These are phyloP conservation scores for Echiichthys vipera DNA, from an alignment of 2,797 vertebrate species.

Conservation along the genomic window DNA sequence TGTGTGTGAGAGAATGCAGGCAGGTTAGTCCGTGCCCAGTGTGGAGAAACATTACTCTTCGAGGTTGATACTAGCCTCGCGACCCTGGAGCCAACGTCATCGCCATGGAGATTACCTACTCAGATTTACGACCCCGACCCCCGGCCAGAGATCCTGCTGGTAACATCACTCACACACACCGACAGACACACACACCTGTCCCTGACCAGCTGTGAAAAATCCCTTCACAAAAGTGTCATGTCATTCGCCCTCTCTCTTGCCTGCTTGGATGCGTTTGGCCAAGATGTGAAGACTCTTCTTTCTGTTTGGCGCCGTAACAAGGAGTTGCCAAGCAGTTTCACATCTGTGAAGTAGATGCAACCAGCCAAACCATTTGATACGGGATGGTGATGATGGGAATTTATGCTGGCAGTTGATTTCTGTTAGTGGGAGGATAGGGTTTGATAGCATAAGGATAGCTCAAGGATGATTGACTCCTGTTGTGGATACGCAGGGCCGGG, in stretches of 20 bases:
- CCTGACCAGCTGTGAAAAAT: conserved; percentile 66
- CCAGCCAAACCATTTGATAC: conserved; percentile 39
- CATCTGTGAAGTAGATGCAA: conserved; percentile 30
- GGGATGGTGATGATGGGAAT: conserved; percentile 51
- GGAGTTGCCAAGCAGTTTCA: conserved; percentile 33
- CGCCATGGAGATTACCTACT: conserved; percentile 61
- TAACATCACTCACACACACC: conserved; percentile 64
- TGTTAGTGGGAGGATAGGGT: conserved; percentile 35
- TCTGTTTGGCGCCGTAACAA: conserved; percentile 1
- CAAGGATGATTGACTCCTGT: conserved; percentile 38
- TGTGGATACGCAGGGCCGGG: neutral
- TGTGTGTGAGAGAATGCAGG: conserved; percentile 18
- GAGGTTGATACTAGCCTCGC: conserved; percentile 56
- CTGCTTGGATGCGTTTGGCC: conserved; percentile 31
- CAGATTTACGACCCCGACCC: conserved; percentile 74
- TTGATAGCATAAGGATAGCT: conserved; percentile 28
- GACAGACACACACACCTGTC: conserved; percentile 69
- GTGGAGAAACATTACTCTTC: conserved; percentile 59
- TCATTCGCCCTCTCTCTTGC: conserved; percentile 7
- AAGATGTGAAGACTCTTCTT: conserved; percentile 6
- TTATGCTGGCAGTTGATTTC: conserved; percentile 42
- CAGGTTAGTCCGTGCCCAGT: conserved; percentile 33
- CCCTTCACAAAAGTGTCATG: conserved; percentile 60
- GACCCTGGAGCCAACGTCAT: conserved; percentile 66
- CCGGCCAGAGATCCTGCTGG: conserved; percentile 61